Evolutionary conservation across 2,113 vertebrate species (phyloP).

Genomic region (Perccottus glenii): DNA sequence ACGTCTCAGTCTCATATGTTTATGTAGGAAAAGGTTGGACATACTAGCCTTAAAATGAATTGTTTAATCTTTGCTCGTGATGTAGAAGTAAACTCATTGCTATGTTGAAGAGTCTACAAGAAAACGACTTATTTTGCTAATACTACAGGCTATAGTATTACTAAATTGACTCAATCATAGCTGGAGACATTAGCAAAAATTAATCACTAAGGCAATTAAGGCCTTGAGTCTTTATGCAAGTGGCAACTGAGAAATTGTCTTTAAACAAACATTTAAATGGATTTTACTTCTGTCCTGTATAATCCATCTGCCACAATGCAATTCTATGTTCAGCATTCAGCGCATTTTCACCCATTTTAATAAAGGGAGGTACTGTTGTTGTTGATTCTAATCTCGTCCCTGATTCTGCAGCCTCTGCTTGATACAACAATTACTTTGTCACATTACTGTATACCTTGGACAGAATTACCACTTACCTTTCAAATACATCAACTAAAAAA

Average conservation of each 20-base stretch:
- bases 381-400: constrained; percentile 18
- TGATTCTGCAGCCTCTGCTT: constrained; percentile 6
- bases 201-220: constrained; percentile 44
- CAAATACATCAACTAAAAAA: constrained; percentile 27
- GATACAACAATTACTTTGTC: constrained; percentile 33
- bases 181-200: constrained; percentile 28
- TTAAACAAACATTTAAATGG: constrained; percentile 14
- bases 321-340: constrained; percentile 7
- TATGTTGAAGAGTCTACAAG: constrained; percentile 10
- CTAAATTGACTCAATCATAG: constrained; percentile 47
- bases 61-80: constrained; percentile 33
- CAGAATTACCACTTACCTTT: constrained; percentile 22
- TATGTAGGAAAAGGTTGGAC: constrained; percentile 16
- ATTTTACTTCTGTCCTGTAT: constrained; percentile 19
- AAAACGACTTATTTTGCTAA: constrained; percentile 10
- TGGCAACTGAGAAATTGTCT: constrained; percentile 9
- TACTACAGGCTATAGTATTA: constrained; percentile 11
- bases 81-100: constrained; percentile 22
- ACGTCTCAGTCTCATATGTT: constrained; percentile 23
- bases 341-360: constrained; percentile 28
- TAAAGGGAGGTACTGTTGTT: constrained; percentile 16
- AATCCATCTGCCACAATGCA: constrained; percentile 7
- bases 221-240: constrained; percentile 13
- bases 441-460: constrained; percentile 22
- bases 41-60: constrained; percentile 38